Base-by-base conservation (phyloP, 1,140 invertebrate genomes). In the Eueides isabella region DNA sequence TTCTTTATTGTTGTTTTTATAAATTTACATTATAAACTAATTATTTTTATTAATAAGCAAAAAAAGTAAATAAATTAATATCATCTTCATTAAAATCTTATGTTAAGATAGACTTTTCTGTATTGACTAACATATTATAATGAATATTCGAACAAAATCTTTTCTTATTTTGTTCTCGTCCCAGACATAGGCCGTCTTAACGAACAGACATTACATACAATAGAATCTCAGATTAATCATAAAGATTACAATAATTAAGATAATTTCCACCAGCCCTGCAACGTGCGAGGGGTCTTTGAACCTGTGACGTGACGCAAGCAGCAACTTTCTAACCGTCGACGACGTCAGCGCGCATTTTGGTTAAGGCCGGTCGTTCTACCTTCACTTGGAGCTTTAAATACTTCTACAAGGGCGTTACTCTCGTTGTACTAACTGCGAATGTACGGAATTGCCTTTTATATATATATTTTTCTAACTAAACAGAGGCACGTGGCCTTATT, bases 241-340 rank as follows among this genome's bases (percentile, higher is more conserved):
- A 55, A 2, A 55, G 48, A 55, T 55, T 55, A 26, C 11, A 55
- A 23, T 55, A 55, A 55, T 55, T 55, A 55, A 55, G 48, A 67
- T 30, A n/a, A 55, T 67, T 61, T 28, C 66, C 64, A 67, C 48
- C 67, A 66, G 35, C 72, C 61, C 63, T 74, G 61, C 61, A 70
- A 71, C 71, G 73, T 61, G 71, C 71, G 67, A 41, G 72, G 38
- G 79, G 77, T 77, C 72, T 69, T 75, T 73, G 79, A 77, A 70
- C 76, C 73, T 67, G 73, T 31, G 69, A 30, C 70, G 79, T 81
- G 79, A 81, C 79, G 79, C 77, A 79, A 81, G 64, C 74, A 44
- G 70, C 75, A 76, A 81, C 79, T 81, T 81, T 81, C 79, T 81
- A 81, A 79, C 75, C 72, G 72, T 16, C 67, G 44, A 19, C 78